Percentiles rank a stretch among this genome's conserved stretches.
phyloP scores from a whole-genome alignment of 2,113 vertebrate species.

The Limnothrissa miodon region DNA sequence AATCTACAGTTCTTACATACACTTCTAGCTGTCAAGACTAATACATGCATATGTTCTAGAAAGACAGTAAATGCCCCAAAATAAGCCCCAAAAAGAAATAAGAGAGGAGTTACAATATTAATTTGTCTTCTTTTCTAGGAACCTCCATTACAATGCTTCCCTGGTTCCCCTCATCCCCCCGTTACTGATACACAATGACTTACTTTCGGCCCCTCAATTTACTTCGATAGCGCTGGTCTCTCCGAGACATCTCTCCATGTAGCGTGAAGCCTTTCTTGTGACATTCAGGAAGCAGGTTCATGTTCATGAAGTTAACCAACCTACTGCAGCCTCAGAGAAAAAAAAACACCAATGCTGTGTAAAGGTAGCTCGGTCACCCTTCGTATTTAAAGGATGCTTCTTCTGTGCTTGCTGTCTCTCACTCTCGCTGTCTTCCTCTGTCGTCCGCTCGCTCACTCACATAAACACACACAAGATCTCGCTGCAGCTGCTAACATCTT shows the following conservation, averaged over 20 bases:
- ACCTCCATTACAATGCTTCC: neutral
- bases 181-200: conserved; percentile 42
- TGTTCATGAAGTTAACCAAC: conserved; percentile 35
- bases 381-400: neutral
- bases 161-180: neutral
- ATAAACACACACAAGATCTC: neutral
- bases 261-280: conserved; percentile 52
- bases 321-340: neutral
- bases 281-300: conserved; percentile 58
- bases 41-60: neutral
- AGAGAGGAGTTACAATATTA: neutral
- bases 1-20: neutral
- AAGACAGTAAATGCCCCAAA: neutral
- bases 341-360: conserved; percentile 34
- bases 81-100: neutral
- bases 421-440: conserved; percentile 22
- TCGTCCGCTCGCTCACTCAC: conserved; percentile 51
- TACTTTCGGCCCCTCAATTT: conserved; percentile 51
- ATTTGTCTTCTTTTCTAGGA: neutral
- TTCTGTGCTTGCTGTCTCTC: conserved; percentile 22
- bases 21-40: neutral
- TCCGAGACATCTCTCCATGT: conserved; percentile 57
- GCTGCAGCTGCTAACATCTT: conserved; percentile 47
- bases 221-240: conserved; percentile 48
- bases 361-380: conserved; percentile 25